Base-by-base conservation (phyloP, 2,113 vertebrate genomes). In the Corydoras maculifer region DNA sequence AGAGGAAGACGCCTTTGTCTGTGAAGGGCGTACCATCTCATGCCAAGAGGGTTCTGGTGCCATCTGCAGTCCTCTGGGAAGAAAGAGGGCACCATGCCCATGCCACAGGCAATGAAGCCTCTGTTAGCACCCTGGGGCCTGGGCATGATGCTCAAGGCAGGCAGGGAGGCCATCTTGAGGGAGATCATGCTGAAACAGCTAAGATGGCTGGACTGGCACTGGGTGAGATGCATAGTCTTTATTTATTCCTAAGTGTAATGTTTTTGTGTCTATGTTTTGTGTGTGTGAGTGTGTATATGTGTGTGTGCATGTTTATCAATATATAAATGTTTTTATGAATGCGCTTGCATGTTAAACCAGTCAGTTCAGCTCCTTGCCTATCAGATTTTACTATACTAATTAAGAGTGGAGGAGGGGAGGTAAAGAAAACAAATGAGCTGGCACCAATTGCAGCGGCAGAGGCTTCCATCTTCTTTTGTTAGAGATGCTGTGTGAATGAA, bases 201-300 rank as follows among this genome's bases (percentile, higher is more conserved):
- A 90, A 90, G 87, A 89, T 90, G 88, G 89, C 89, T 87, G 89
- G 83, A 79, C 87, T 88, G 86, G 84, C 86, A 87, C 51, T 73
- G 87, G 86, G 89, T 89, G 84, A 87, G 88, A 78, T 79, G 83
- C 87, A 80, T 84, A 81, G 84, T 75, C 78, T 81, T 80, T 76
- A 78, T 83, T 69, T 60, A 67, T 69, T 73, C 25, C 31, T 43
- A 25, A 8, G 11, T 61, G 67, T 71, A 73, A 3, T 29, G 53
- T 48, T 13, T 25, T 25, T 25, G 18, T 25, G 18, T 25, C 18
- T 25, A 11, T 68, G 51, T 62, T 55, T 61, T 14, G 31, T 64
- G 61, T 29, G 11, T 64, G 31, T 30, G 30, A 48, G 32, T 9
- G 2, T 11, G 61, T 6, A 9, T 18, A 10, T 65, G 72, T 65